Evolutionary conservation across 2,113 vertebrate genomes (phyloP), one percentile per base, ranked within the genome.

Genomic region (Indicator indicator): DNA sequence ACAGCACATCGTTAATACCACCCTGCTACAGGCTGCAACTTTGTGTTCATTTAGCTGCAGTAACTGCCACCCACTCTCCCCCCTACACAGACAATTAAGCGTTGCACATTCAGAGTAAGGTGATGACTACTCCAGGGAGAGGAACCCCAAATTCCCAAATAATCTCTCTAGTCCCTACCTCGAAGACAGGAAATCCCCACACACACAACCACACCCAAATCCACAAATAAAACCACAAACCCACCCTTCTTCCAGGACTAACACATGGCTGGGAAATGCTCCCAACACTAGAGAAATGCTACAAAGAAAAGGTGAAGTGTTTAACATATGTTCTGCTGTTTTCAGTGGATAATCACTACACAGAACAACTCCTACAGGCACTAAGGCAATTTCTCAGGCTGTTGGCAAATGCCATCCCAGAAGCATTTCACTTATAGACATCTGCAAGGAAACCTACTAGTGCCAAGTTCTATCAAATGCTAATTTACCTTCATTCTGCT

Each of bases 401-500:
- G 13, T 3, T 5, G 40, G 54, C 67, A 60, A 81, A 50, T 16
- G 9, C 76, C 23, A 6, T 5, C 70, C 13, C 33, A 68, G 26
- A 64, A 76, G n/a, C 33, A 60, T 36, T 83, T 80, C 10, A n/a
- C 24, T 38, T 26, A 40, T 0, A 40, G 23, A 67, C 16, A 56
- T 12, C 7, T 59, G 23, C 46, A 79, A 62, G 56, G 83, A 74
- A 77, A 48, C 23, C 56, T 28, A 50, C 5, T 55, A 50, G 42
- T 17, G 20, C 40, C n/a, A 74, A 82, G 36, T 14, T 13, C 5
- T 7, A 88, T 69, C 21, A 96, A 94, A 73, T 20, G 87, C 33
- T 55, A 79, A 42, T 96, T 98, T 97, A 98, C 98, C 98, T 98
- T 98, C 98, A 88, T 96, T 98, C 95, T 98, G 98, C 94, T 98